Conservation (phyloP, 2,797 vertebrate genomes). For the Rhynchonycteris naso region DNA sequence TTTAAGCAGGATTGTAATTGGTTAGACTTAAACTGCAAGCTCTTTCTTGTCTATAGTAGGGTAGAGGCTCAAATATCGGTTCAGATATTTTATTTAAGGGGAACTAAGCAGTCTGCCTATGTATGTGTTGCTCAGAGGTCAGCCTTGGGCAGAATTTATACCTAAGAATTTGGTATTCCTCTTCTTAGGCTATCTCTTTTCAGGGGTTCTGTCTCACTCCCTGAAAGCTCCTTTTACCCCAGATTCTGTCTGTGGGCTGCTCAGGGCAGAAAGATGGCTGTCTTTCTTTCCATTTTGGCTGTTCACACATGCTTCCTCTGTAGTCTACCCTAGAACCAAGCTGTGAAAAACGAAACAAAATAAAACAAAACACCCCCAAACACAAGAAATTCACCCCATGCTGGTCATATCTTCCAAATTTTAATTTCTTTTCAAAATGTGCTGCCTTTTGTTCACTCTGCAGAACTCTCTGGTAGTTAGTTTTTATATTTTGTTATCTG, state of each 20-base stretch:
- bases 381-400: background rate
- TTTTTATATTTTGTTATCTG: constrained; percentile 4
- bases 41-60: background rate
- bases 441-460: background rate
- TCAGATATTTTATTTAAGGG: background rate
- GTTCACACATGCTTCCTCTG: background rate
- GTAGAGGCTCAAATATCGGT: background rate
- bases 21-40: background rate
- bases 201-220: background rate
- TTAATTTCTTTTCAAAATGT: background rate
- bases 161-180: background rate
- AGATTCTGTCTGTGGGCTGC: background rate
- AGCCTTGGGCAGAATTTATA: background rate
- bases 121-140: background rate
- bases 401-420: background rate
- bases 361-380: background rate
- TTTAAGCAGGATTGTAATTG: background rate
- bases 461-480: background rate
- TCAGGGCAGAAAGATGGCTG: background rate
- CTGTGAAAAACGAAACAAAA: background rate
- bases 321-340: background rate
- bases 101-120: background rate
- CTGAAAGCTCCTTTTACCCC: background rate
- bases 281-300: background rate
- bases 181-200: background rate